These are phyloP conservation scores for Dryobates pubescens DNA, from an alignment of 2,797 vertebrate genomes.

Conservation along the genomic window DNA sequence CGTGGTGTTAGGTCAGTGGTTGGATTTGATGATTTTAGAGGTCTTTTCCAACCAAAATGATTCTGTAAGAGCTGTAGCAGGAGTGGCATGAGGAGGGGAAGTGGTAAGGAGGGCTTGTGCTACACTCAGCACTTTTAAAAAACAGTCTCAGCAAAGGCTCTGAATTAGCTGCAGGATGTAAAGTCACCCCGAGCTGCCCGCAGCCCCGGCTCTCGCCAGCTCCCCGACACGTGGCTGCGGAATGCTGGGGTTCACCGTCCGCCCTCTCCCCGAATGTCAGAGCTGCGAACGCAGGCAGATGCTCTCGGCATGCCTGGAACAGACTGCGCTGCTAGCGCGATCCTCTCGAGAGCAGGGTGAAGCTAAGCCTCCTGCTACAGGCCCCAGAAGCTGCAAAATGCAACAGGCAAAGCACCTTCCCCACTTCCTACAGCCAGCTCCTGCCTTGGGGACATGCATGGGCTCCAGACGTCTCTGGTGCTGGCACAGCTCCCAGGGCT, in stretches of 20 bases:
- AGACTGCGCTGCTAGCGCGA: accelerated
- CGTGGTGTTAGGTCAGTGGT: too few relatives aligned
- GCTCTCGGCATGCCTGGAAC: neutral
- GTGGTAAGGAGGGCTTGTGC: conserved; percentile 57
- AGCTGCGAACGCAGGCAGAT: neutral
- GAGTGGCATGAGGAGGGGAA: conserved; percentile 49
- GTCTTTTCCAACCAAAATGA: too few relatives aligned
- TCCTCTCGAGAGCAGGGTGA: accelerated
- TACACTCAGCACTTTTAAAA: conserved; percentile 64
- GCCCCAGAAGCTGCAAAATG: neutral
- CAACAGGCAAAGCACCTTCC: accelerated
- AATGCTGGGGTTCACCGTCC: neutral
- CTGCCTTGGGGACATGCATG: accelerated
- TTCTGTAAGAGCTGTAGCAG: neutral
- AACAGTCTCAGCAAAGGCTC: conserved; percentile 48
- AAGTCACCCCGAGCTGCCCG: neutral
- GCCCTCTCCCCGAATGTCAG: neutral
- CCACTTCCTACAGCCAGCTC: neutral
- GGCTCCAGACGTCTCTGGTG: neutral
- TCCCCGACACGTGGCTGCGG: neutral
- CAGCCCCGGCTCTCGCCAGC: neutral
- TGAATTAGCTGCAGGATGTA: conserved; percentile 57
- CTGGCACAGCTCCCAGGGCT: accelerated
- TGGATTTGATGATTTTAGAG: too few relatives aligned
- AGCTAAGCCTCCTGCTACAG: neutral